These are phyloP conservation scores for Halictus quadricinctus DNA, from an alignment of 2,888 invertebrate species.

Conservation along the genomic window DNA sequence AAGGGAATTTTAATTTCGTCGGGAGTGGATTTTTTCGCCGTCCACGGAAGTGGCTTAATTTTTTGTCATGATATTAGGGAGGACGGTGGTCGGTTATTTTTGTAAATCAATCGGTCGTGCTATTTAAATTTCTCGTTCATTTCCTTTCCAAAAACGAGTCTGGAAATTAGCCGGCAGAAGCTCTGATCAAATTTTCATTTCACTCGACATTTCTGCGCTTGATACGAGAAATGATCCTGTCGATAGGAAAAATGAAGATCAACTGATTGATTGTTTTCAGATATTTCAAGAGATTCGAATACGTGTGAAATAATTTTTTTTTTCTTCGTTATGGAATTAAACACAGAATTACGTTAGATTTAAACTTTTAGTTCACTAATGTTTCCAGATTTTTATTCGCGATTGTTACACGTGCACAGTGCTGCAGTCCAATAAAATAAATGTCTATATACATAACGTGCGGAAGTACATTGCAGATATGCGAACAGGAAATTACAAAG, in stretches of 20 bases:
- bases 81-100: not conserved
- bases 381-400: not conserved
- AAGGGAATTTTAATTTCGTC: not conserved
- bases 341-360: too few relatives aligned
- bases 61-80: not conserved
- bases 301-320: too few relatives aligned
- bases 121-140: not conserved
- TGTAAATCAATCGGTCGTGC: not conserved
- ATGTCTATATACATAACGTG: not conserved
- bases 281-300: not conserved
- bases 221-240: too few relatives aligned
- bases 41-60: not conserved
- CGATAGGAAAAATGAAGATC: not conserved
- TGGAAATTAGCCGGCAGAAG: too few relatives aligned
- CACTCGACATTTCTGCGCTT: too few relatives aligned
- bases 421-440: not conserved
- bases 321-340: too few relatives aligned
- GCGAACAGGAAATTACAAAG: not conserved
- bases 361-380: too few relatives aligned
- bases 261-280: not conserved
- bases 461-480: not conserved
- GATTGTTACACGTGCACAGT: not conserved
- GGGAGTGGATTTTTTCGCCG: not conserved
- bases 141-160: not conserved
- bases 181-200: too few relatives aligned